Base-by-base conservation (phyloP, 1,140 invertebrate species). In the Thrips palmi region DNA sequence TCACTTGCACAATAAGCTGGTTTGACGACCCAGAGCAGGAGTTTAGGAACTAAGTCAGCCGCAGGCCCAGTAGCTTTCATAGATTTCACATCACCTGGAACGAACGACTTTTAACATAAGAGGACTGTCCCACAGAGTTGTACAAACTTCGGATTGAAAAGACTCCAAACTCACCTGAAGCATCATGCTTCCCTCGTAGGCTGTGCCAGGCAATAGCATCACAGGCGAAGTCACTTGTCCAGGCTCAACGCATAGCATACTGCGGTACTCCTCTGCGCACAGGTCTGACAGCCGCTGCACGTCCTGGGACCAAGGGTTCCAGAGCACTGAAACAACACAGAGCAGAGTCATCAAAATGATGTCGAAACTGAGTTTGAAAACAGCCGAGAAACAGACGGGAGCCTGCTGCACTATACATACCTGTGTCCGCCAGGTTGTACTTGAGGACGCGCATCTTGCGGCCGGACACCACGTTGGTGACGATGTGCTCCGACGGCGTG, bases 301-400 rank as follows among this genome's bases (percentile, higher is more conserved):
- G 50, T 84, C 79, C 44, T 92, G 84, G 32, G 78, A 64, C 88
- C 89, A 94, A 3, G 91, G 91, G 68, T 96, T 94, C 91, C 89
- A 96, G 33, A 96, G 71, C 43, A 94, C 88, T 70, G 58, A 17
- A 54, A 54, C 41, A 42, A 43, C 33, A 28, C 35, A 15, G 37
- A 42, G 42, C 7, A 6, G 7, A 10, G 8, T 8, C 12, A 25
- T 19, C 17, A 36, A 21, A 11, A 25, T 36, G 7, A 19, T 21
- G 8, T 14, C 17, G 15, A 24, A 24, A 24, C 8, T 39, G 5
- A 14, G 14, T 37, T 11, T 34, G 12, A 11, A 33, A 21, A n/a
- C n/a, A n/a, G n/a, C n/a, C n/a, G n/a, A n/a, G n/a, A n/a, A n/a
- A n/a, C n/a, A n/a, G n/a, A n/a, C n/a, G n/a, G n/a, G n/a, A n/a